These are phyloP conservation scores for Alces alces DNA, from an alignment of 2,113 vertebrate species.

Conservation along the genomic window DNA sequence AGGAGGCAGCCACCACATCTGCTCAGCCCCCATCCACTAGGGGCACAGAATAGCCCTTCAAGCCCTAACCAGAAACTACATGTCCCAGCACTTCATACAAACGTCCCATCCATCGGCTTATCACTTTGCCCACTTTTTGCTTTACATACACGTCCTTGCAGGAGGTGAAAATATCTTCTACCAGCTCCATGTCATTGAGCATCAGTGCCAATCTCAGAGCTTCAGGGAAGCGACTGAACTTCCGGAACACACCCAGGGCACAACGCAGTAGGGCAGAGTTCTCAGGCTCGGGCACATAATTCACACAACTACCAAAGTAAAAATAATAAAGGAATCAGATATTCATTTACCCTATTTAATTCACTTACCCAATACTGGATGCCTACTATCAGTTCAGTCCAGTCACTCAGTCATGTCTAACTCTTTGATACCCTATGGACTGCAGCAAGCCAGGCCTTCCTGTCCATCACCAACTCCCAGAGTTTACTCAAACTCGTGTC, in stretches of 20 bases:
- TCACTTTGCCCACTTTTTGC: not conserved
- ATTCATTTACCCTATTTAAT: not conserved
- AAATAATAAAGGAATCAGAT: slow-evolving; percentile 3
- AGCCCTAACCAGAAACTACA: not conserved
- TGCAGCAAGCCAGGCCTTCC: not conserved
- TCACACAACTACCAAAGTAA: slow-evolving; percentile 89
- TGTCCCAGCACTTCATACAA: not conserved
- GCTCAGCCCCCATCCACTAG: not conserved
- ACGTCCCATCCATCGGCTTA: not conserved
- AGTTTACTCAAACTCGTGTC: not conserved
- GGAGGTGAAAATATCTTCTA: slow-evolving; percentile 98
- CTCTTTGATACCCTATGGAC: not conserved
- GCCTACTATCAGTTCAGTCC: not conserved
- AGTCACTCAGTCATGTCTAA: not conserved
- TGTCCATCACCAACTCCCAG: not conserved
- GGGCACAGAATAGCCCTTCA: not conserved
- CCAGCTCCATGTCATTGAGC: slow-evolving; percentile 96
- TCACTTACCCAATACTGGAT: not conserved
- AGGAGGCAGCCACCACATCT: not conserved
- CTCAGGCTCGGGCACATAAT: slow-evolving; percentile 97
- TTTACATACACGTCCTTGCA: slow-evolving; percentile 96
- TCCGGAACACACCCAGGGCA: slow-evolving; percentile 95
- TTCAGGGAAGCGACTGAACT: slow-evolving; percentile 96
- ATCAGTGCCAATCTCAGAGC: slow-evolving; percentile 95
- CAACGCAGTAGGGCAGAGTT: slow-evolving; percentile 96